phyloP scores from a whole-genome alignment of 2,888 invertebrate genomes.

The Labia minor region DNA sequence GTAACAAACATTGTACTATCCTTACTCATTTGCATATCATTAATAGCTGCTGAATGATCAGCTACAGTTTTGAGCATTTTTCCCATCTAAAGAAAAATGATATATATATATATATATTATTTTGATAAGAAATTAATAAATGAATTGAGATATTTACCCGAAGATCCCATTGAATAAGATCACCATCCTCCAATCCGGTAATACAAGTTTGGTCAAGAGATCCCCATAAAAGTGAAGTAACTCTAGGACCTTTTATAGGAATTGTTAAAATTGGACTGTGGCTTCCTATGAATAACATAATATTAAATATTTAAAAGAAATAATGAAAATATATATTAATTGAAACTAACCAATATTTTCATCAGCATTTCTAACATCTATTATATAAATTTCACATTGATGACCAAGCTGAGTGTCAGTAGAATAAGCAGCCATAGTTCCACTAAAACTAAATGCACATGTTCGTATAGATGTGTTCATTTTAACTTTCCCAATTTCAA shows the following conservation, averaged over 20 bases:
- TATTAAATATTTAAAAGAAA: not conserved
- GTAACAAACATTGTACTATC: conserved; percentile 95
- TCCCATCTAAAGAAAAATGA: conserved; percentile 51
- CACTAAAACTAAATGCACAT: conserved; percentile 84
- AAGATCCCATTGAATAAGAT: conserved; percentile 85
- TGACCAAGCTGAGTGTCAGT: conserved; percentile 89
- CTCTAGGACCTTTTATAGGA: conserved; percentile 69
- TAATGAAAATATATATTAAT: not conserved
- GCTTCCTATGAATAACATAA: conserved; percentile 36
- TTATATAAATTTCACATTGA: conserved; percentile 79
- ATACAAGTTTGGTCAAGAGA: conserved; percentile 82
- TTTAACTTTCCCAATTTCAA: conserved; percentile 61
- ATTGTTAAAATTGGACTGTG: conserved; percentile 67
- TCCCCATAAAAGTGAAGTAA: conserved; percentile 90
- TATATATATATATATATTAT: conserved; percentile 18
- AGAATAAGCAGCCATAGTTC: conserved; percentile 82
- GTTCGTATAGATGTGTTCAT: conserved; percentile 85
- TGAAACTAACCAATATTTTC: conserved; percentile 43
- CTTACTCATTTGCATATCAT: conserved; percentile 90
- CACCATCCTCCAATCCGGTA: conserved; percentile 90
- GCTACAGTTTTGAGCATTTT: conserved; percentile 66
- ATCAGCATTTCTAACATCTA: conserved; percentile 69
- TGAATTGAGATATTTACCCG: conserved; percentile 43
- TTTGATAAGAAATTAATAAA: no score
- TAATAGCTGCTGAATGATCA: conserved; percentile 79